Base-by-base conservation (phyloP, 2,113 vertebrate species). In the Phrynocephalus versicolor region DNA sequence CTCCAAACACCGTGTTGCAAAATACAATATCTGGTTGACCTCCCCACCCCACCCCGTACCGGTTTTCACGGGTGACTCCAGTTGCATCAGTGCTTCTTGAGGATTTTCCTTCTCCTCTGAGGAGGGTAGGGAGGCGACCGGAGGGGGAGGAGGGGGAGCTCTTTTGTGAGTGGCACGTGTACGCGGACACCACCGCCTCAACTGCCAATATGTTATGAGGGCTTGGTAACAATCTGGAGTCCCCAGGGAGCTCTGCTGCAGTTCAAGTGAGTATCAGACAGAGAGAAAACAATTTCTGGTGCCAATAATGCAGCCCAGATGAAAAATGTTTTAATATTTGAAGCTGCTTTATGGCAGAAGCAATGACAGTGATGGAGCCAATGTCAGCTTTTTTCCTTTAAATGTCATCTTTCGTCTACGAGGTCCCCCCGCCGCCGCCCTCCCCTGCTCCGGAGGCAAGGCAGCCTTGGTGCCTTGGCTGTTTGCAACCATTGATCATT, bases 311-410 rank as follows among this genome's bases (percentile, higher is more conserved):
- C 96, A 96, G 97, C 97, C 96, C 97, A 98, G 98, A 99, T 99
- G 98, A 99, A 99, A 98, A 99, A 99, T 99, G 98, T 99, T 99
- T 99, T 99, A 99, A 99, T 99, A 99, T 99, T 99, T 99, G 98
- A 98, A 97, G 97, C 98, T 99, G 98, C 98, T 99, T 99, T 98
- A 98, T 98, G 98, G 97, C 98, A 97, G 98, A 93, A 95, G 94
- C 96, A 95, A 96, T 98, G 99, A 99, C 98, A 99, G 98, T 99
- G 99, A 99, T 98, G 98, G 98, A 99, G 97, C 98, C 98, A 98
- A 98, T 98, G 98, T 99, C 98, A 98, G 98, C 97, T 98, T 98
- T 98, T 98, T 97, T 94, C 95, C 97, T 98, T 98, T 99, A 98
- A 99, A 99, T 99, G 98, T 99, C 98, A 99, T 98, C 97, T 97